Evolutionary conservation across 2,113 vertebrate genomes (phyloP), one percentile per base, ranked within the genome.

Genomic region (Leptobrachium ailaonicum): DNA sequence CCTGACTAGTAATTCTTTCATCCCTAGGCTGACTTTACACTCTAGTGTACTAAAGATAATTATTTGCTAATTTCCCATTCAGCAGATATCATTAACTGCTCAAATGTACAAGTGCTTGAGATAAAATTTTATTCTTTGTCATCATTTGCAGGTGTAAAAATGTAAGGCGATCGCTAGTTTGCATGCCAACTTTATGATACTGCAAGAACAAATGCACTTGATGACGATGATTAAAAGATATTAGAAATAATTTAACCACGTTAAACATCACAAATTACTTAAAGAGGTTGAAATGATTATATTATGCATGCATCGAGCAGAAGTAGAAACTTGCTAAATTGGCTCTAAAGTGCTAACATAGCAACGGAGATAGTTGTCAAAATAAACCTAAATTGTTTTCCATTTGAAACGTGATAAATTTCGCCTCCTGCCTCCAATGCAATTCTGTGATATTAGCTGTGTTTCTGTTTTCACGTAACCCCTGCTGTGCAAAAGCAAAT

Each of bases 81-180:
- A 60, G 56, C 56, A 60, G 56, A 60, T 60, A 60, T 12, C 6
- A 60, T 60, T 60, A 60, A 60, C 56, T 60, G 9, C 47, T 12
- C 56, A 60, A 67, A 77, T 77, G 68, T 77, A 69, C 56, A 77
- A 43, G 42, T 41, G 41, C 11, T 2, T 32, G 50, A 10, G 66
- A 69, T 77, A 58, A 77, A 58, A 69, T 69, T 58, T 69, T 77
- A 77, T 77, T 68, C 75, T 69, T 58, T 45, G 10, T 14, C 53
- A 70, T 77, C 56, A 77, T 77, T 77, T 77, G 62, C 76, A 77
- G 66, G 10, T 12, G 42, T 60, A 1, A 70, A 68, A 42, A 77
- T 77, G 68, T 60, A 69, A 47, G 66, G 64, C 50, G 53, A 10
- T 77, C 43, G 41, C 66, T 77, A 67, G 53, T 68, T 68, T 77